Percentiles rank a stretch among this genome's conserved stretches.
Evolutionary conservation across 2,888 invertebrate genomes (phyloP).

Genomic region (Acrobasis consociella): DNA sequence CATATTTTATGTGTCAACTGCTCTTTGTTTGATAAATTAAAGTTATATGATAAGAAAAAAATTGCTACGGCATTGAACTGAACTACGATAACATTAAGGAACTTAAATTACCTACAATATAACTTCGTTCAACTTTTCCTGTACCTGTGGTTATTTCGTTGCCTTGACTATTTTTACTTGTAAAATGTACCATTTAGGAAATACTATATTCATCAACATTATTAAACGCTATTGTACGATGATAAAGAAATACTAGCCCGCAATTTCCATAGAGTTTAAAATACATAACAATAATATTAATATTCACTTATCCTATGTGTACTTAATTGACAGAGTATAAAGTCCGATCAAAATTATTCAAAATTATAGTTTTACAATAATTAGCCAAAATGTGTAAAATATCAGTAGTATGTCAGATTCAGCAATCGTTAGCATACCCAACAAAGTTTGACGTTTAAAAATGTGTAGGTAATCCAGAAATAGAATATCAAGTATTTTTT

Average conservation of each 20-base stretch:
- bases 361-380: not conserved
- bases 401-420: too few species aligned
- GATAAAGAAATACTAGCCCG: slow-evolving; percentile 53
- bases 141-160: slow-evolving; percentile 62
- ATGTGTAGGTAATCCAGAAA: not conserved
- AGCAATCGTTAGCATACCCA: not conserved
- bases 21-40: slow-evolving; percentile 37
- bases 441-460: not conserved
- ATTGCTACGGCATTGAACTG: slow-evolving; percentile 45
- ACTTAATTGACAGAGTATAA: slow-evolving; percentile 58
- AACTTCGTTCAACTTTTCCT: slow-evolving; percentile 52
- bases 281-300: slow-evolving; percentile 32
- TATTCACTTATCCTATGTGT: slow-evolving; percentile 49
- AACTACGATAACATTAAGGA: slow-evolving; percentile 54
- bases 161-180: slow-evolving; percentile 51
- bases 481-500: too few species aligned
- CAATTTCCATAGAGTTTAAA: slow-evolving; percentile 32
- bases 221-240: slow-evolving; percentile 34
- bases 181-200: slow-evolving; percentile 33
- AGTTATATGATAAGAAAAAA: slow-evolving; percentile 44
- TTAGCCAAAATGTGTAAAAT: not conserved
- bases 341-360: slow-evolving; percentile 30
- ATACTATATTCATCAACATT: slow-evolving; percentile 39
- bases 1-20: slow-evolving; percentile 42
- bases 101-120: slow-evolving; percentile 54